Evolutionary conservation across 2,113 vertebrate genomes (phyloP).

Genomic region (Lucifuga dentata): DNA sequence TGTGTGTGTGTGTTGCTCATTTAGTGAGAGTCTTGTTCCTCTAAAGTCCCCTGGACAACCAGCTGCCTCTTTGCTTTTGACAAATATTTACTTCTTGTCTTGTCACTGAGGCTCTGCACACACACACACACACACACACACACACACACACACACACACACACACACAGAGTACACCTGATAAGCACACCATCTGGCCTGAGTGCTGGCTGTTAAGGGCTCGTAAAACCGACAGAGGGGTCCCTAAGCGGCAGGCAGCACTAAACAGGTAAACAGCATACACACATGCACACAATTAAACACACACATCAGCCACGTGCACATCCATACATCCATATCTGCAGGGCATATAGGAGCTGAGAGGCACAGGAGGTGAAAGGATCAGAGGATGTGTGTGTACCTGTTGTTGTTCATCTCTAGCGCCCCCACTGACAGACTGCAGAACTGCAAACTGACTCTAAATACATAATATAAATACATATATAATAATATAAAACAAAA

Average conservation of each 20-base stretch:
- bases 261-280: conserved; percentile 28
- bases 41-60: conserved; percentile 64
- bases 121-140: conserved; percentile 28
- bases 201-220: conserved; percentile 70
- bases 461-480: no score
- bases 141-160: conserved; percentile 37
- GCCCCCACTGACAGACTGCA: conserved; percentile 16
- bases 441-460: conserved; percentile 13
- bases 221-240: conserved; percentile 58
- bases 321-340: conserved; percentile 5
- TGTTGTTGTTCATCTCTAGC: conserved; percentile 19
- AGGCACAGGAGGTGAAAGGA: conserved; percentile 33
- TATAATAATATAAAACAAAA: not conserved
- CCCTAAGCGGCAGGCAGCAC: conserved; percentile 10
- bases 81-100: conserved; percentile 77
- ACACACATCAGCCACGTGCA: not conserved
- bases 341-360: conserved; percentile 37
- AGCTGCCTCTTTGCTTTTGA: conserved; percentile 68
- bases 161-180: conserved; percentile 60
- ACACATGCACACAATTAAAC: not conserved
- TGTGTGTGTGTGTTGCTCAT: conserved; percentile 32
- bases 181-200: conserved; percentile 76
- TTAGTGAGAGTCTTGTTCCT: conserved; percentile 43
- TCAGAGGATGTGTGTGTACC: conserved; percentile 47
- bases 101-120: conserved; percentile 32